phyloP scores from a whole-genome alignment of 2,797 vertebrate species.

The Coracias cyanogaster region DNA sequence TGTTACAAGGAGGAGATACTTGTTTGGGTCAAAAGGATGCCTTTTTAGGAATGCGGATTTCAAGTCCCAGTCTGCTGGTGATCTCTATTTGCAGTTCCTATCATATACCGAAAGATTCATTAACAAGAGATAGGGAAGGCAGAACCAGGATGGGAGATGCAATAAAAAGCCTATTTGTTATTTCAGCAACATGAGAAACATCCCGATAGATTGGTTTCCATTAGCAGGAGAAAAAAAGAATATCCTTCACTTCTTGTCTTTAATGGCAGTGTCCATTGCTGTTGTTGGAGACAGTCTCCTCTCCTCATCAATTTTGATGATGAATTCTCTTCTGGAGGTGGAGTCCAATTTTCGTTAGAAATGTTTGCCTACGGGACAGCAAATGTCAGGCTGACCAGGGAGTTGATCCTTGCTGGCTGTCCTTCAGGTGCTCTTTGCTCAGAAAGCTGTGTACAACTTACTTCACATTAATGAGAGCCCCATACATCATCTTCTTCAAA shows the following conservation, averaged over 20 bases:
- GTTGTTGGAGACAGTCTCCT: neutral
- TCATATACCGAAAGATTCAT: neutral
- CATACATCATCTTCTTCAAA: neutral
- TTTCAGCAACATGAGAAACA: neutral
- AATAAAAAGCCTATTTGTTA: neutral
- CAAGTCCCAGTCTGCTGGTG: neutral
- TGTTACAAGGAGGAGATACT: neutral
- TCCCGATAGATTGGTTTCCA: neutral
- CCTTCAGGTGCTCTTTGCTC: neutral
- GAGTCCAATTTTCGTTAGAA: neutral
- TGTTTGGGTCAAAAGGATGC: neutral
- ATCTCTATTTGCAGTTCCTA: neutral
- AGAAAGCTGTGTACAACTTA: neutral
- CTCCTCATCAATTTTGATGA: neutral
- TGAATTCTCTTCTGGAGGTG: neutral
- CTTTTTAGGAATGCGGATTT: neutral
- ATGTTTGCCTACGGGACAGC: neutral
- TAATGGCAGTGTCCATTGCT: neutral
- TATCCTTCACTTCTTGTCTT: neutral
- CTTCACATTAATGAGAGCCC: neutral
- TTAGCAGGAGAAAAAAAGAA: neutral
- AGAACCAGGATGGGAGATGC: neutral
- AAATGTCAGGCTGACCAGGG: neutral
- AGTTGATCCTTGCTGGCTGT: neutral
- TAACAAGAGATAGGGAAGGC: neutral